Base-by-base conservation (phyloP, 1,140 invertebrate genomes). In the Akabosia matsudoensis region DNA sequence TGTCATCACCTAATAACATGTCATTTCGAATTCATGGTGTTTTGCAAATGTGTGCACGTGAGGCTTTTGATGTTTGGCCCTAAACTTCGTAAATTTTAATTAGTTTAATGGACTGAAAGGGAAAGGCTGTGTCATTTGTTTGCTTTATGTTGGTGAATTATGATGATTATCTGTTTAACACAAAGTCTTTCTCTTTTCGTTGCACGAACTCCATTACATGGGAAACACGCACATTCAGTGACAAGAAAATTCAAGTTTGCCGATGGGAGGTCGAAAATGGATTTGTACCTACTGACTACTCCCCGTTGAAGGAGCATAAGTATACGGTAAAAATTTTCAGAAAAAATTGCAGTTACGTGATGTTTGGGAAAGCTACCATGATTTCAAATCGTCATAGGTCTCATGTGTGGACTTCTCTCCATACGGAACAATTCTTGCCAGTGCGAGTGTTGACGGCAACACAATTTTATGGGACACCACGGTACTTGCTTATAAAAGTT, bases 381-480 rank as follows among this genome's bases (percentile, higher is more conserved):
- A n/a, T n/a, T n/a, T n/a, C n/a, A n/a, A 14, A 52, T 52, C 45
- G n/a, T 52, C 45, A 52, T 73, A 70, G 18, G 87, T 90, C 1
- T 90, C 89, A 1, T 88, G 86, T 78, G 87, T 90, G 24, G 86
- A 88, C 79, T 91, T 93, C 77, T 91, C 91, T 18, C 91, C 91
- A 71, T 89, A 89, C 83, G 90, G 90, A 30, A 90, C 88, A 0
- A 88, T 91, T 83, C 82, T 93, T 22, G 91, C 90, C 0, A 88
- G 90, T 3, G 87, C 89, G 28, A 92, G 91, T 22, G 90, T 91
- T 24, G 92, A 93, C 83, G 92, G 92, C 1, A 90, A 87, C 70
- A 88, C 90, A 3, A 86, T 91, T 64, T 83, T 93, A 7, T 93
- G 91, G 91, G 90, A 91, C 84, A 83, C 82, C 26, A 83, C 84